phyloP scores from a whole-genome alignment of 92 coral and sea anemone species.

The Zoanthus gigantus region DNA sequence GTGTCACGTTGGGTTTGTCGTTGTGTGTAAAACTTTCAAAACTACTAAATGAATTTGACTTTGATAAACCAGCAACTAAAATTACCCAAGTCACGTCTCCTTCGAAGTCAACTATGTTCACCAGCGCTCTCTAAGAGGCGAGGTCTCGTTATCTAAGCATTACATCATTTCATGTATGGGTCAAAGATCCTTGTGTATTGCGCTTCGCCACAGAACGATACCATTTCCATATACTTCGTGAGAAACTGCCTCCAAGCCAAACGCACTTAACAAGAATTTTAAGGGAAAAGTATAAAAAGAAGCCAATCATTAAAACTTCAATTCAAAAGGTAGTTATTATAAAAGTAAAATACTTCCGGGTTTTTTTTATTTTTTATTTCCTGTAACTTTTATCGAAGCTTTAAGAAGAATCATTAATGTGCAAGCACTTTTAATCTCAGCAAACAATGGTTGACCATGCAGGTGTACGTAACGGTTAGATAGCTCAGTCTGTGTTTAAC shows the following conservation, averaged over 20 bases:
- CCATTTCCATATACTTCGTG: neutral
- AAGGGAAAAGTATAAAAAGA: neutral
- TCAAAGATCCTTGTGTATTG: slow-evolving; percentile 66
- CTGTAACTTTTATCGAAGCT: neutral
- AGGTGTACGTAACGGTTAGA: slow-evolving; percentile 27
- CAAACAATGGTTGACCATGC: neutral
- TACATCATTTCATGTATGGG: slow-evolving; percentile 87
- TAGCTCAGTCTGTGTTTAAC: slow-evolving; percentile 1
- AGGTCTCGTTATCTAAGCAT: slow-evolving; percentile 67
- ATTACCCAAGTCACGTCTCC: slow-evolving; percentile 3
- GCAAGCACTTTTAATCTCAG: slow-evolving; percentile 26
- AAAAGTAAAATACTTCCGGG: neutral
- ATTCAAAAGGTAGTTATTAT: neutral
- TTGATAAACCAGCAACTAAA: neutral
- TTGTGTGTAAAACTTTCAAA: slow-evolving; percentile 7
- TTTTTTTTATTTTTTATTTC: neutral
- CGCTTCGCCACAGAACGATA: neutral
- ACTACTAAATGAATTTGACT: neutral
- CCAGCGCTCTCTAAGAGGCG: neutral
- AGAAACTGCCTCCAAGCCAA: neutral
- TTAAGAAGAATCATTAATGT: neutral
- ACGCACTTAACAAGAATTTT: neutral
- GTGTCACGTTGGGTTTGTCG: neutral
- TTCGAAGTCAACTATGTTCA: neutral
- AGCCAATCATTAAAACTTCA: neutral